Evolutionary conservation across 2,113 vertebrate species (phyloP).

Genomic region (Equus quagga): DNA sequence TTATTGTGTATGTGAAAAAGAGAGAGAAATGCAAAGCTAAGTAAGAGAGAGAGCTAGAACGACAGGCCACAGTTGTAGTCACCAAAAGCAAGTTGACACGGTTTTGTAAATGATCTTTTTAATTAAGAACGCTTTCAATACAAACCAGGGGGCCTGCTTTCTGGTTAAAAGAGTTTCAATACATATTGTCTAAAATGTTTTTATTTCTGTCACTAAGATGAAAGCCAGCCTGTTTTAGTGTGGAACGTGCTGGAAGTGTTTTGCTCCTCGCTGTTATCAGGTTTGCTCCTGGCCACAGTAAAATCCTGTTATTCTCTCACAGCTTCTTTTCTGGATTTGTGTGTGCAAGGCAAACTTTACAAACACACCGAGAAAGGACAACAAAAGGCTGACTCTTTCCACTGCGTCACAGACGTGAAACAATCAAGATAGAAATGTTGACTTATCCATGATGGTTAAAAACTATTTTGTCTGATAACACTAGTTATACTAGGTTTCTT

Average conservation of each 20-base stretch:
- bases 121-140: background rate
- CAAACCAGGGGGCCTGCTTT: background rate
- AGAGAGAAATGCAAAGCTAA: background rate
- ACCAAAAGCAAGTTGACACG: background rate
- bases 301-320: background rate
- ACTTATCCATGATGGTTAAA: background rate
- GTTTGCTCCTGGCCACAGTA: background rate
- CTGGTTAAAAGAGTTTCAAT: background rate
- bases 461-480: background rate
- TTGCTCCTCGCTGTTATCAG: background rate
- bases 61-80: background rate
- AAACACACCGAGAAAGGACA: background rate
- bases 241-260: background rate
- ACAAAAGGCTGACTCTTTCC: background rate
- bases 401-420: background rate
- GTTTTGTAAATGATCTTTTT: slow-evolving; percentile 1
- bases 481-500: background rate
- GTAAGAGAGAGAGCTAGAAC: background rate
- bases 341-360: background rate
- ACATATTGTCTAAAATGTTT: background rate
- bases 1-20: background rate
- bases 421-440: background rate
- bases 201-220: background rate
- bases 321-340: background rate
- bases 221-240: background rate